Conservation (phyloP, 2,888 invertebrate genomes). For the Tipula helvola region DNA sequence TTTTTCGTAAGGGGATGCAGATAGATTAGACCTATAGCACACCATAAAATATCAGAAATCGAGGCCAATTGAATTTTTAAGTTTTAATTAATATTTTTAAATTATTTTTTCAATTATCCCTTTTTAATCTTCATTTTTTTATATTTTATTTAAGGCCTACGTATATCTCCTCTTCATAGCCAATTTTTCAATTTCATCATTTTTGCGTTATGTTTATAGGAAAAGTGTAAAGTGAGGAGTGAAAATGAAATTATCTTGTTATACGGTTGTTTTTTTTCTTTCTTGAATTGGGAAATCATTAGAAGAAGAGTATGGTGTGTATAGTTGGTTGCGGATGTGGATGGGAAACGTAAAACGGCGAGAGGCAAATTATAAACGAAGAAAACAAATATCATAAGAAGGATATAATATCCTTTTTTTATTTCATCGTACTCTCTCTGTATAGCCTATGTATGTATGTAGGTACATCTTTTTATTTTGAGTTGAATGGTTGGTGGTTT, state of each 20-base stretch:
- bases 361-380: not conserved
- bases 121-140: not conserved
- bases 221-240: not conserved
- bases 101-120: not conserved
- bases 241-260: not conserved
- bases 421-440: not conserved
- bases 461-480: not conserved
- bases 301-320: not conserved
- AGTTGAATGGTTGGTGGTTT: conserved; percentile 4
- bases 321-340: not conserved
- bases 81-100: conserved; percentile 4
- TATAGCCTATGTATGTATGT: not conserved
- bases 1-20: not conserved
- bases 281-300: not conserved
- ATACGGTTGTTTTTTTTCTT: not conserved
- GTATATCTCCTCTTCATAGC: not conserved
- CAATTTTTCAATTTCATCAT: not conserved
- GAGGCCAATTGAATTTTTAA: not conserved
- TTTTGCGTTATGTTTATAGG: not conserved
- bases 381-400: not conserved
- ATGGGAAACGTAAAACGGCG: not conserved
- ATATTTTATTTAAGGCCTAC: not conserved
- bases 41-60: not conserved
- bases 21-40: not conserved
- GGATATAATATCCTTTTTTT: not conserved